Conservation (phyloP, 2,797 vertebrate species). For the Parauchenoglanis ngamensis region DNA sequence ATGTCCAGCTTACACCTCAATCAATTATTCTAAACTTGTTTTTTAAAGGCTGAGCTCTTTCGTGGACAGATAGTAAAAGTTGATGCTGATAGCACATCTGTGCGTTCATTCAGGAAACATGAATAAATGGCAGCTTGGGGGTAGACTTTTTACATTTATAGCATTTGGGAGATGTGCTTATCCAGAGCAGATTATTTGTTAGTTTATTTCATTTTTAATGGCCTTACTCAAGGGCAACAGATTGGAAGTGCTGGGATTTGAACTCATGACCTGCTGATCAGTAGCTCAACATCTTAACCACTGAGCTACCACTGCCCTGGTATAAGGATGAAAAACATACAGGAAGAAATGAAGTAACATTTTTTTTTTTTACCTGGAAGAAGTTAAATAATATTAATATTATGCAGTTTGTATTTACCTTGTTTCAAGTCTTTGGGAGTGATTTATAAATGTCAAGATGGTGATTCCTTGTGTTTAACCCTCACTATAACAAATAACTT, state of each 20-base stretch:
- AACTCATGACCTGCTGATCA: too few relatives aligned
- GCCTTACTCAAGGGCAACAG: too few relatives aligned
- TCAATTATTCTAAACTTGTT: not conserved
- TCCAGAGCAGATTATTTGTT: too few relatives aligned
- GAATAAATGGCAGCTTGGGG: conserved; percentile 5
- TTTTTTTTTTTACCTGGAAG: not conserved
- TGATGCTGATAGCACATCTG: not conserved
- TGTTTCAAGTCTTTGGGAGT: not conserved
- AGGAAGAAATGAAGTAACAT: not conserved
- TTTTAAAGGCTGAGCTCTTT: not conserved
- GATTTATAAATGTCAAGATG: not conserved
- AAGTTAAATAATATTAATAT: not conserved
- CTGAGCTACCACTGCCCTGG: too few relatives aligned
- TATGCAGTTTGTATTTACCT: not conserved
- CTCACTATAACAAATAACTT: not conserved
- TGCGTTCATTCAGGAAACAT: not conserved
- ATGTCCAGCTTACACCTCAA: conserved; percentile 7
- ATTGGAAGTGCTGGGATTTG: too few relatives aligned
- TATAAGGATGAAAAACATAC: too few relatives aligned
- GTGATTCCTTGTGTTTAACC: not conserved
- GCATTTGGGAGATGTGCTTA: too few relatives aligned
- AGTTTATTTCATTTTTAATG: too few relatives aligned
- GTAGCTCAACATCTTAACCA: too few relatives aligned
- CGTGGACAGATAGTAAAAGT: not conserved
- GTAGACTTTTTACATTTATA: too few relatives aligned